Base-by-base conservation (phyloP, 2,797 vertebrate species). In the Sebastiscus tertius region DNA sequence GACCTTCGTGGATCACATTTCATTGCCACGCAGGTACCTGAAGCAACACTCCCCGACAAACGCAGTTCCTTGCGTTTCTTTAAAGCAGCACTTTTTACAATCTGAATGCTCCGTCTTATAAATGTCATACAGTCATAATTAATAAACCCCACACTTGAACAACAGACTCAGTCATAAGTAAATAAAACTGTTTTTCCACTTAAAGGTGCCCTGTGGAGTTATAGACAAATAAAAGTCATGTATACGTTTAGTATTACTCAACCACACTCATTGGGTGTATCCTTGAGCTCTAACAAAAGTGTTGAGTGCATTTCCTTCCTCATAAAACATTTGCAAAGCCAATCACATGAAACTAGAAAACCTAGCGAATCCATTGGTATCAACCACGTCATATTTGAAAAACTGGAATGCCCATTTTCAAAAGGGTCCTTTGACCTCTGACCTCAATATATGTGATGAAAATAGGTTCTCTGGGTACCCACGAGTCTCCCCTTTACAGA, bases 381-480 rank as follows among this genome's bases (percentile, higher is more conserved):
- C 16, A 46, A 46, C 42, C 42, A 46, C 16, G 1, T 46, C 39
- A 6, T 42, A 42, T 16, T 42, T 16, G 39, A 42, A 42, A 42
- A 42, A 42, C 39, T 42, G 14, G 14, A 14, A 42, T 42, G 39
- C 2, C 39, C 39, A 42, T 42, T 14, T 42, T 14, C 39, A 42
- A 42, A 33, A 5, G 39, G 39, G 5, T 42, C 5, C 6, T 14
- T 16, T 42, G 14, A 42, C 39, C 2, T 46, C 16, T 46, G 42
- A 0, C 42, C 42, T 46, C 42, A 18, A 18, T 18, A 18, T 46
- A 46, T 46, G 42, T 46, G 0, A 46, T 46, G 42, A 8, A 46
- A 46, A 46, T 8, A 1, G 42, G 16, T 18, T 46, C 0, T 46
- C 8, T 46, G 0, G 42, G 42, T 42, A 42, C 14, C 39, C 6